Conservation (phyloP, 2,797 vertebrate species). For the Benthosema pterotum region DNA sequence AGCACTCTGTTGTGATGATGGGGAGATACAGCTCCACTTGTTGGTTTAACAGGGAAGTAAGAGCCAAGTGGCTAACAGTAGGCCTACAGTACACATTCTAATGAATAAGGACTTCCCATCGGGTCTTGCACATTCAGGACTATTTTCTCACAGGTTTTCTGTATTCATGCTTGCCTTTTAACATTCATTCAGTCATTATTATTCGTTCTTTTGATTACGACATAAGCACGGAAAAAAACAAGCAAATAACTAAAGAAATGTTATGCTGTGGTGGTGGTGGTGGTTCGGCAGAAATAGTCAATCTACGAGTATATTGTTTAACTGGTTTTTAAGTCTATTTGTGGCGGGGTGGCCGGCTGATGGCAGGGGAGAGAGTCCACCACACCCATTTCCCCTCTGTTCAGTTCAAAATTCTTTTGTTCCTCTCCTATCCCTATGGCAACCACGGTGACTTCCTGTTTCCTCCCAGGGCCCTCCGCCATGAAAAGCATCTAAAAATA, state of each 20-base stretch:
- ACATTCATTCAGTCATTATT: slow-evolving; percentile 9
- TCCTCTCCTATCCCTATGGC: slow-evolving; percentile 72
- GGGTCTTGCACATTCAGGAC: background rate
- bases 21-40: background rate
- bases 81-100: slow-evolving; percentile 2
- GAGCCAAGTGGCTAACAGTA: background rate
- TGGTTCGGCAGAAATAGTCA: too few relatives aligned
- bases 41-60: background rate
- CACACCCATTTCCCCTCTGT: slow-evolving; percentile 79
- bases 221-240: background rate
- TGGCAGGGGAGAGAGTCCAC: slow-evolving; percentile 65
- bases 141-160: slow-evolving; percentile 19
- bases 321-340: slow-evolving; percentile 52
- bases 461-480: slow-evolving; percentile 70
- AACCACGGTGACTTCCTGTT: slow-evolving; percentile 79
- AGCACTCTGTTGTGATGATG: slow-evolving; percentile 18
- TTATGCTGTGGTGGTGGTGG: too few relatives aligned
- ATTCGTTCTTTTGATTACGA: background rate
- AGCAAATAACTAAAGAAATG: too few relatives aligned
- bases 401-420: slow-evolving; percentile 73
- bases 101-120: slow-evolving; percentile 9
- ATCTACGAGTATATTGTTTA: too few relatives aligned
- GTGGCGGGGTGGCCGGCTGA: slow-evolving; percentile 69
- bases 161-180: slow-evolving; percentile 4
- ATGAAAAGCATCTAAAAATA: slow-evolving; percentile 75